phyloP scores from a whole-genome alignment of 37 sponge, comb jelly and placozoan species.

The Lycopodina hypogea region DNA sequence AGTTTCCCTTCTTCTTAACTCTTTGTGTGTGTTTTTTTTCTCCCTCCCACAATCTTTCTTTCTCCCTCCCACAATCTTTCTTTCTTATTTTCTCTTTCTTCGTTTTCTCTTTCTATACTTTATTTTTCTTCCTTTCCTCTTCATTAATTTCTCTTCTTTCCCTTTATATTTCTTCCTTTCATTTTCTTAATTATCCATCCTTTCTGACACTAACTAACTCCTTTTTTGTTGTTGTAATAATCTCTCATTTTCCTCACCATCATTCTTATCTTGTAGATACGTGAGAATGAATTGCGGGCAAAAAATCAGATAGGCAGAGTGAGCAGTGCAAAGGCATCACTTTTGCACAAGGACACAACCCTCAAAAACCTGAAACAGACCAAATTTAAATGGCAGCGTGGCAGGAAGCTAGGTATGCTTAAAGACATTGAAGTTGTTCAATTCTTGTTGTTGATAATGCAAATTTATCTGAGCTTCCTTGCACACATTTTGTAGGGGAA shows the following conservation, averaged over 20 bases:
- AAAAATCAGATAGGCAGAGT: constrained; percentile 50
- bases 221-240: too few relatives aligned
- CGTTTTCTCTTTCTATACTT: too few relatives aligned
- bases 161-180: too few relatives aligned
- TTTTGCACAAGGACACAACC: constrained; percentile 28
- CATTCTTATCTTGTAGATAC: constrained; percentile 13
- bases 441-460: too few relatives aligned
- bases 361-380: constrained; percentile 44
- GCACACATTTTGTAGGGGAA: constrained; percentile 43
- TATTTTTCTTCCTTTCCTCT: too few relatives aligned
- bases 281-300: constrained; percentile 27
- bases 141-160: too few relatives aligned
- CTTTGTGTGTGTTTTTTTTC: too few relatives aligned
- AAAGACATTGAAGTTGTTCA: background rate
- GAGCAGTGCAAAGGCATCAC: constrained; percentile 7
- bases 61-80: background rate
- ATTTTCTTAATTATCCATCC: too few relatives aligned
- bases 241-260: too few relatives aligned
- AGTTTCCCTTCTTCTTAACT: background rate
- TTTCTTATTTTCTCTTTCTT: background rate
- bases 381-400: constrained; percentile 77
- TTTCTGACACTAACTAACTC: too few relatives aligned
- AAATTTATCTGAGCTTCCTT: too few relatives aligned
- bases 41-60: too few relatives aligned
- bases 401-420: constrained; percentile 64